Evolutionary conservation across 2,113 vertebrate species (phyloP).

Genomic region (Periophthalmus modestus): DNA sequence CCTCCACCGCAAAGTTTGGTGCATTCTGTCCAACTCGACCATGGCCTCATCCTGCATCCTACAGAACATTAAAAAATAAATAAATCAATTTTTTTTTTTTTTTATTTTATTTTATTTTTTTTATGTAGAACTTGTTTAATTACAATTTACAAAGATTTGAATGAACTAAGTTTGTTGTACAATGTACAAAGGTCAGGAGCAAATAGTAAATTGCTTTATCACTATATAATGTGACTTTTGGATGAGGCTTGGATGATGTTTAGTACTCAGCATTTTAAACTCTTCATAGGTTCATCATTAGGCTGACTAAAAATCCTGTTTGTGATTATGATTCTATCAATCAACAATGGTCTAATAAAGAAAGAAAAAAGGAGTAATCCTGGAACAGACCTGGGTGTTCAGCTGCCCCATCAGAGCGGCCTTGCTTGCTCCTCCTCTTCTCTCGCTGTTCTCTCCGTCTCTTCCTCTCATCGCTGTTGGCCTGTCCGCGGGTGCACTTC

Average conservation of each 20-base stretch:
- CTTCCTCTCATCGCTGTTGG: slow-evolving; percentile 84
- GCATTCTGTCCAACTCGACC: slow-evolving; percentile 96
- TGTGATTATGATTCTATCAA: too few species aligned
- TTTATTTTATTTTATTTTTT: not conserved
- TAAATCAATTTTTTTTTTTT: too few species aligned
- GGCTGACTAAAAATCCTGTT: too few species aligned
- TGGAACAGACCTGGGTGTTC: slow-evolving; percentile 86
- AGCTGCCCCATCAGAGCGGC: slow-evolving; percentile 73
- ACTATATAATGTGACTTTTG: too few species aligned
- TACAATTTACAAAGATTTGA: too few species aligned
- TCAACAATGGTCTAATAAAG: not conserved
- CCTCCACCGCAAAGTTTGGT: slow-evolving; percentile 92
- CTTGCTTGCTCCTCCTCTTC: slow-evolving; percentile 86
- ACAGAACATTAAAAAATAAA: slow-evolving; percentile 7
- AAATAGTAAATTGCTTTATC: too few species aligned
- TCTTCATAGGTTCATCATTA: too few species aligned
- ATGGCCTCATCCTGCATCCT: slow-evolving; percentile 96
- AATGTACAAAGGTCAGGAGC: too few species aligned
- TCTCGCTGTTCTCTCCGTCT: slow-evolving; percentile 91
- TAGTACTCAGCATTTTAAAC: too few species aligned
- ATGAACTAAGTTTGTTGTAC: too few species aligned
- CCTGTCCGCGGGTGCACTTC: slow-evolving; percentile 86
- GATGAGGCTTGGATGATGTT: too few species aligned
- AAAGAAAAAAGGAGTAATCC: not conserved
- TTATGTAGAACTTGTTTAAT: too few species aligned